These are phyloP conservation scores for Chrysomallon squamiferum DNA, from an alignment of 1,140 invertebrate species.

Conservation along the genomic window DNA sequence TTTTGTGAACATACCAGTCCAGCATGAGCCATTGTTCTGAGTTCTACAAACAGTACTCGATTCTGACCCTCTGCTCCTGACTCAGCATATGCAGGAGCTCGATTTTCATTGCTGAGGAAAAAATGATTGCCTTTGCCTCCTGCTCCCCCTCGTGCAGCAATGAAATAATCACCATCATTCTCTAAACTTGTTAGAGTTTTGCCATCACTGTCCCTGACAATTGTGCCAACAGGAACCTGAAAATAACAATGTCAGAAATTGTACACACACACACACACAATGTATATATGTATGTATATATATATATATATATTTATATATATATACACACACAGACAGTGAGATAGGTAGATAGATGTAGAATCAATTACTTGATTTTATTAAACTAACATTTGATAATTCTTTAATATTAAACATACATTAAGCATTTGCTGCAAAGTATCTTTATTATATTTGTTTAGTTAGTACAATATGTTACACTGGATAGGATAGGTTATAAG, in stretches of 20 bases:
- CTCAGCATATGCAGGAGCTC: constrained; percentile 86
- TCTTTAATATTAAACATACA: too few relatives aligned
- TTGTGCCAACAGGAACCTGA: constrained; percentile 87
- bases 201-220: constrained; percentile 72
- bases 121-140: constrained; percentile 95
- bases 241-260: constrained; percentile 6
- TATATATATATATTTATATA: not conserved
- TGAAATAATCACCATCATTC: constrained; percentile 79
- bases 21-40: constrained; percentile 92
- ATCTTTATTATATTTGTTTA: too few relatives aligned
- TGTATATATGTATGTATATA: too few relatives aligned
- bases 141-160: constrained; percentile 91
- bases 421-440: too few relatives aligned
- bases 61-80: constrained; percentile 86
- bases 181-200: constrained; percentile 76
- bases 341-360: too few relatives aligned
- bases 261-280: too few relatives aligned
- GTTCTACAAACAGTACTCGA: constrained; percentile 72
- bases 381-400: too few relatives aligned
- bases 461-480: too few relatives aligned
- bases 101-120: constrained; percentile 82
- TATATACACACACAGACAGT: too few relatives aligned
- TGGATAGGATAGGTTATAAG: too few relatives aligned
- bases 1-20: constrained; percentile 76
- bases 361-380: too few relatives aligned